Conservation (phyloP, 2,113 vertebrate species). For the Actenoides lindsayi region DNA sequence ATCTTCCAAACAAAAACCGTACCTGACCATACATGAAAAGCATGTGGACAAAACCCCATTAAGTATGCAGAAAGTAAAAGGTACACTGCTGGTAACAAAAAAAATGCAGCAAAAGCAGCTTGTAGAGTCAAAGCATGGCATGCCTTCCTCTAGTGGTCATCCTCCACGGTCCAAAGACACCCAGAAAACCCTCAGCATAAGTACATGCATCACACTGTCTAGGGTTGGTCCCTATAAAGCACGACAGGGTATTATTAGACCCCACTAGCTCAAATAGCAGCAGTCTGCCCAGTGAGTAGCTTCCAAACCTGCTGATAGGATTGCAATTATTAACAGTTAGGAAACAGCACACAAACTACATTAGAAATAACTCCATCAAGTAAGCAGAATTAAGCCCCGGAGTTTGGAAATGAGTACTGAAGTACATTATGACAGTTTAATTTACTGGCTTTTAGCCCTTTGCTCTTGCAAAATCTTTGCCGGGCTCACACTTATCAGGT, state of each 20-base stretch:
- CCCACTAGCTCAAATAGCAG: conserved; percentile 32
- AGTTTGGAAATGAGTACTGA: not conserved
- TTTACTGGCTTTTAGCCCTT: not conserved
- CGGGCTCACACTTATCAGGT: not conserved
- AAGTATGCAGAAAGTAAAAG: not conserved
- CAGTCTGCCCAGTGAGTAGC: not conserved
- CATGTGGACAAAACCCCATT: not conserved
- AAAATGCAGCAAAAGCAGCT: not conserved
- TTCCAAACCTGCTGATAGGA: not conserved
- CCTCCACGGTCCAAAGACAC: not conserved
- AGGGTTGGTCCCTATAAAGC: not conserved
- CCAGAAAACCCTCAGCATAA: not conserved
- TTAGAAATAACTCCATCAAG: not conserved
- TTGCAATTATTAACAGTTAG: conserved; percentile 3
- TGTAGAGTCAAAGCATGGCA: not conserved
- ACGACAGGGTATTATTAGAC: conserved; percentile 19
- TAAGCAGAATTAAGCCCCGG: not conserved
- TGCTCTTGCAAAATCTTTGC: not conserved
- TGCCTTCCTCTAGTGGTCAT: not conserved
- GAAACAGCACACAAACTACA: not conserved
- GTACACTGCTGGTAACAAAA: not conserved
- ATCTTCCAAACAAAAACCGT: not conserved
- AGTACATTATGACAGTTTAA: not conserved
- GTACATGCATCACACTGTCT: not conserved
- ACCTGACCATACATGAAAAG: not conserved